These are phyloP conservation scores for Ormyrus pomaceus DNA, from an alignment of 2,888 invertebrate genomes.

Conservation along the genomic window DNA sequence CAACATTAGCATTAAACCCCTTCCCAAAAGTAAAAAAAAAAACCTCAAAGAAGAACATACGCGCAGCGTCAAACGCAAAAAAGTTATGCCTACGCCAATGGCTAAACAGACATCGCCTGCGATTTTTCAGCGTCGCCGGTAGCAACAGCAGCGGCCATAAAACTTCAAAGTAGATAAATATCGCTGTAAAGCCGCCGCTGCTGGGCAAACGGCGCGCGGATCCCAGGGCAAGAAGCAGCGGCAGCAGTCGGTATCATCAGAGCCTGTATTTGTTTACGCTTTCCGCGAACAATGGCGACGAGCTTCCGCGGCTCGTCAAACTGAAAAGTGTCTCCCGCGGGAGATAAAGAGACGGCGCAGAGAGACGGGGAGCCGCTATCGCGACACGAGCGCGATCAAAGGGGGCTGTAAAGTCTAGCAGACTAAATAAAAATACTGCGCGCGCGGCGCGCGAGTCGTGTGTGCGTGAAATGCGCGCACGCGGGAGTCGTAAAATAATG, in stretches of 20 bases:
- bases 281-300: slow-evolving; percentile 46
- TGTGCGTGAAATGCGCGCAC: slow-evolving; percentile 8
- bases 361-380: not conserved
- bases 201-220: not conserved
- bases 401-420: slow-evolving; percentile 42
- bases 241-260: not conserved
- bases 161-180: slow-evolving; percentile 53
- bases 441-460: not conserved
- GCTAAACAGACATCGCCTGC: no score
- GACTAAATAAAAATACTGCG: slow-evolving; percentile 50
- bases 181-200: slow-evolving; percentile 15
- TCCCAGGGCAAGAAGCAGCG: not conserved
- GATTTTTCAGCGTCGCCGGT: no score
- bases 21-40: no score
- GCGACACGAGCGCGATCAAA: slow-evolving; percentile 44
- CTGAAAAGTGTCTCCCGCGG: slow-evolving; percentile 53
- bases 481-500: slow-evolving; percentile 44
- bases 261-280: slow-evolving; percentile 48
- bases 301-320: slow-evolving; percentile 47
- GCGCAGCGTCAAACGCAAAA: no score
- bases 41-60: no score
- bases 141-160: slow-evolving; percentile 4
- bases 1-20: no score
- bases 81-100: no score
- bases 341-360: slow-evolving; percentile 42